These are phyloP conservation scores for Diploscapter pachys DNA, from an alignment of 1,140 invertebrate species.

Conservation along the genomic window DNA sequence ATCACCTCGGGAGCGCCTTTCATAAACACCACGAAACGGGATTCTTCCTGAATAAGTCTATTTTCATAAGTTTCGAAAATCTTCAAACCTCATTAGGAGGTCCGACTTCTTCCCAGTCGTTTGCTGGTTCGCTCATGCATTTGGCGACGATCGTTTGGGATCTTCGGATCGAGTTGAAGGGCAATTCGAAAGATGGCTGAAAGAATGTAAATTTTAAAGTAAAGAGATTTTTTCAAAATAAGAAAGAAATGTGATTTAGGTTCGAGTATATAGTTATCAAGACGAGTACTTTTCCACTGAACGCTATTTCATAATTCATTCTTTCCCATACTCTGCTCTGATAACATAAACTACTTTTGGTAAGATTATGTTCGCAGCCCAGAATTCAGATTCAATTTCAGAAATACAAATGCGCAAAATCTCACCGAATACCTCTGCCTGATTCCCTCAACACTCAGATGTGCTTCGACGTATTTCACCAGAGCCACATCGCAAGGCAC, in stretches of 20 bases:
- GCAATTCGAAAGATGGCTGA: constrained; percentile 52
- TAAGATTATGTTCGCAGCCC: not conserved
- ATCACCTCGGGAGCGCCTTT: constrained; percentile 56
- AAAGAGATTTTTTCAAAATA: not conserved
- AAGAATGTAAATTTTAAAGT: constrained; percentile 1
- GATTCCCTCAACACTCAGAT: constrained; percentile 49
- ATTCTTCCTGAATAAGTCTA: constrained; percentile 24
- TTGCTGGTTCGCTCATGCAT: constrained; percentile 36
- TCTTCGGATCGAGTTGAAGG: constrained; percentile 54
- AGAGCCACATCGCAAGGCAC: constrained; percentile 52
- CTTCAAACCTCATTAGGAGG: constrained; percentile 4
- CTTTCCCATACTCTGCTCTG: not conserved
- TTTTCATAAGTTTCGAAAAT: constrained; percentile 5
- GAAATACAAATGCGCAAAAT: not conserved
- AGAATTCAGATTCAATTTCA: not conserved
- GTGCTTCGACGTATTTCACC: constrained; percentile 52
- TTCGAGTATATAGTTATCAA: not conserved
- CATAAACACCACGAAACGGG: constrained; percentile 52
- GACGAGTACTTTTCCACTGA: constrained; percentile 17
- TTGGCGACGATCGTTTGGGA: constrained; percentile 53
- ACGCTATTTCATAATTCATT: not conserved
- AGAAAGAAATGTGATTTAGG: not conserved
- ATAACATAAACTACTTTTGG: constrained; percentile 15
- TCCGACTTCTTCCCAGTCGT: constrained; percentile 5
- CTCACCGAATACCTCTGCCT: constrained; percentile 43